These are phyloP conservation scores for Hyalella azteca DNA, from an alignment of 2,888 invertebrate genomes.

Conservation along the genomic window DNA sequence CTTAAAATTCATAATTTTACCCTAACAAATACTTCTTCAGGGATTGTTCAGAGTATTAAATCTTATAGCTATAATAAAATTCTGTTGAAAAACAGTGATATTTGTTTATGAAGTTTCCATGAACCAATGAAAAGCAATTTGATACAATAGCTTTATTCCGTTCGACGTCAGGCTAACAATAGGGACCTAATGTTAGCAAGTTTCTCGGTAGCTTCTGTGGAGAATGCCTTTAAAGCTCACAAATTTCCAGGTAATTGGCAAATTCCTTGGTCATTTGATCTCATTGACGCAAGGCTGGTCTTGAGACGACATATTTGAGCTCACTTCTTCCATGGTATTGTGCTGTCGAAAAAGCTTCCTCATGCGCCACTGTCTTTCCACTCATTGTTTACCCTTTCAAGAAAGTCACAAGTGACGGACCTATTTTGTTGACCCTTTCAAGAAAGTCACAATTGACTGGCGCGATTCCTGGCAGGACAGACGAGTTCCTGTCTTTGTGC, in stretches of 20 bases:
- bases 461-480: not conserved
- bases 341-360: not conserved
- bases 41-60: no score
- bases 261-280: conserved; percentile 10
- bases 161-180: no score
- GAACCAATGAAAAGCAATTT: no score
- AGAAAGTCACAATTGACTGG: not conserved
- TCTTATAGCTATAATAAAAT: no score
- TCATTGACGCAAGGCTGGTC: not conserved
- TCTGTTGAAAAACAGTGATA: no score
- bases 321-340: no score
- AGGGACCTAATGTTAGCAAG: not conserved
- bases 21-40: no score
- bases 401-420: not conserved
- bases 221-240: not conserved
- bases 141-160: no score
- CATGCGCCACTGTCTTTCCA: not conserved
- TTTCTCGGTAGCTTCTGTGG: not conserved
- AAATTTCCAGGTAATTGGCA: conserved; percentile 18
- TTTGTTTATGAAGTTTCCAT: no score
- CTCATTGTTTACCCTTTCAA: conserved; percentile 15
- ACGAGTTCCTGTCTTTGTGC: conserved; percentile 12
- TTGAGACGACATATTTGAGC: not conserved
- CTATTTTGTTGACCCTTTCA: conserved; percentile 24
- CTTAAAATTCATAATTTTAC: no score